Evolutionary conservation across 2,888 invertebrate genomes (phyloP).

Genomic region (Malthinus seriepunctatus): DNA sequence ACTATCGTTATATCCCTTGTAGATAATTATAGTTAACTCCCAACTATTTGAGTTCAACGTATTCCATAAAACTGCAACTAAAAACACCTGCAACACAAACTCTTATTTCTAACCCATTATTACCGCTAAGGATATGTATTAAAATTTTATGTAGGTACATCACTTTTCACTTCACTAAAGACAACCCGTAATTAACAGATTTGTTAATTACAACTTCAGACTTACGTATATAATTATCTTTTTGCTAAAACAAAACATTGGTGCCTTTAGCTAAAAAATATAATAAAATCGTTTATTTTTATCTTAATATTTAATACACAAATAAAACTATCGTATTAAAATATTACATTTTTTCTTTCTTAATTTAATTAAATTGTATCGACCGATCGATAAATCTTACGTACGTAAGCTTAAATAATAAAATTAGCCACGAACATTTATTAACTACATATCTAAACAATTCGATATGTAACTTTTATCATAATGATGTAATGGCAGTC

Average conservation of each 20-base stretch:
- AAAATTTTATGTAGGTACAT: too few species aligned
- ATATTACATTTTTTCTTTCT: background rate
- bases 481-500: conserved; percentile 30
- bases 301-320: background rate
- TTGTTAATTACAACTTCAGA: too few species aligned
- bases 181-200: background rate
- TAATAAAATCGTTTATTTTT: conserved; percentile 5
- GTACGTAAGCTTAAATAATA: too few species aligned
- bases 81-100: too few species aligned
- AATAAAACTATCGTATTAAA: conserved; percentile 4
- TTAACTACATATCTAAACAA: conserved; percentile 8
- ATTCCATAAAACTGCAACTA: too few species aligned
- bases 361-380: conserved; percentile 1
- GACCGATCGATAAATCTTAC: background rate
- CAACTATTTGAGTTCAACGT: too few species aligned
- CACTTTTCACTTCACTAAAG: background rate
- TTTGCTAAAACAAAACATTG: too few species aligned
- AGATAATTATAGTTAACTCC: too few species aligned
- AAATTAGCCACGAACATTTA: background rate
- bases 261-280: background rate
- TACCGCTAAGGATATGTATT: too few species aligned
- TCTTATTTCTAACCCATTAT: too few species aligned
- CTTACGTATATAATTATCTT: too few species aligned
- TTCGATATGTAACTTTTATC: conserved; percentile 21
- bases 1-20: too few species aligned